Conservation (phyloP, 2,888 invertebrate species). For the Pantelozetes paolii region DNA sequence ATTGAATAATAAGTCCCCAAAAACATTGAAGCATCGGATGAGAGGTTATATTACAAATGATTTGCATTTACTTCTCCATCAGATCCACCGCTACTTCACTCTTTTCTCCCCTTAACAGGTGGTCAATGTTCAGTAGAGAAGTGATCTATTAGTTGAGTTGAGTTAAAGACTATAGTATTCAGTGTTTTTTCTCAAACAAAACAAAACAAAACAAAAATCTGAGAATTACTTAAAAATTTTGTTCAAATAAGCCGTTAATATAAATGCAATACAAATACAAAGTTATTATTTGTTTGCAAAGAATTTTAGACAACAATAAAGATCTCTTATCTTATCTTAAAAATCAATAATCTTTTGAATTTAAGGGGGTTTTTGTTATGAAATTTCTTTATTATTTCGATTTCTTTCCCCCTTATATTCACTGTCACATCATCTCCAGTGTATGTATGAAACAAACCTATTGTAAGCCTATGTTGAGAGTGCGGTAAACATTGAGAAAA, state of each 20-base stretch:
- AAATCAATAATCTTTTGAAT: neutral
- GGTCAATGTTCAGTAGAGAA: neutral
- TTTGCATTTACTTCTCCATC: neutral
- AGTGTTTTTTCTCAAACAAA: too few relatives aligned
- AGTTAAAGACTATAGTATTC: too few relatives aligned
- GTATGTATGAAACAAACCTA: too few relatives aligned
- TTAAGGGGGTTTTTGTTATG: too few relatives aligned
- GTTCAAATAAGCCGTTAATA: too few relatives aligned
- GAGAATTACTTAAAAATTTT: too few relatives aligned
- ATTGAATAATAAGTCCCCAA: neutral
- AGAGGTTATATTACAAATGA: neutral
- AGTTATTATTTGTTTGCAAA: slow-evolving; percentile 8
- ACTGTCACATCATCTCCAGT: too few relatives aligned
- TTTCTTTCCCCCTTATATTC: too few relatives aligned
- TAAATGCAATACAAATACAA: too few relatives aligned
- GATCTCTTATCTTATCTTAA: neutral
- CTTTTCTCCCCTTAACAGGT: neutral
- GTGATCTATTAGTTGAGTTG: too few relatives aligned
- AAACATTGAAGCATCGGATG: neutral
- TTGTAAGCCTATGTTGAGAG: slow-evolving; percentile 1
- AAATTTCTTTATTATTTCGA: too few relatives aligned
- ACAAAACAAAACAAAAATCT: too few relatives aligned
- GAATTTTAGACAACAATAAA: neutral
- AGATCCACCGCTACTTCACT: neutral
- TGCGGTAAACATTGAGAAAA: slow-evolving; percentile 15